Evolutionary conservation across 2,888 invertebrate species (phyloP), one percentile per base, ranked within the genome.

Genomic region (Megaustenia siamemsis): DNA sequence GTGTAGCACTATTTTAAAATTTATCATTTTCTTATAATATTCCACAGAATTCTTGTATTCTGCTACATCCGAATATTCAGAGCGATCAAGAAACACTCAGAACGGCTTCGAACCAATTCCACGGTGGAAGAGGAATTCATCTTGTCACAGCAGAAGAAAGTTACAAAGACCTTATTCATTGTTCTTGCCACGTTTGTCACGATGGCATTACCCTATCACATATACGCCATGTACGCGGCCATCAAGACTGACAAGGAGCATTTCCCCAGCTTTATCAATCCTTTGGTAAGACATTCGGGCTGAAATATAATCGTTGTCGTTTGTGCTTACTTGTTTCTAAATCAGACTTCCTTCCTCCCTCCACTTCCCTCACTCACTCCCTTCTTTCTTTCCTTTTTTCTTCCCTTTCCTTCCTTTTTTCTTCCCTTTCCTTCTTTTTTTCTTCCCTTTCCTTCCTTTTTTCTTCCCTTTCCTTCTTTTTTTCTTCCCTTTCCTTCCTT

Each of bases 11-110:
- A n/a, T n/a, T n/a, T n/a, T n/a, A n/a, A n/a, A n/a, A n/a, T n/a
- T n/a, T n/a, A n/a, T n/a, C n/a, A n/a, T n/a, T n/a, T n/a, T n/a
- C n/a, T n/a, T n/a, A n/a, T n/a, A n/a, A n/a, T 38, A 3, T 28
- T 73, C 77, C 5, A 94, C 35, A 86, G 86, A 5, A 93, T 94
- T 63, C 93, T 94, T 92, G 87, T 89, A n/a, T 93, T 93, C 89
- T 94, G 94, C 87, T 94, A 94, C 87, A 89, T 89, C 24, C 87
- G 92, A 32, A 94, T 94, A 89, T 94, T 94, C 88, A 86, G 87
- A 5, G 94, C 93, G 85, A 94, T 94, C 69, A 91, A 92, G 18
- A 90, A 91, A 6, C 94, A 94, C 87, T 91, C 94, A 81, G 86
- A 88, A 43, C 90, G 94, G 18, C 91, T 94, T 87, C 89, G 91